Conservation (phyloP, 2,113 vertebrate species). For the Cyprinodon tularosa region DNA sequence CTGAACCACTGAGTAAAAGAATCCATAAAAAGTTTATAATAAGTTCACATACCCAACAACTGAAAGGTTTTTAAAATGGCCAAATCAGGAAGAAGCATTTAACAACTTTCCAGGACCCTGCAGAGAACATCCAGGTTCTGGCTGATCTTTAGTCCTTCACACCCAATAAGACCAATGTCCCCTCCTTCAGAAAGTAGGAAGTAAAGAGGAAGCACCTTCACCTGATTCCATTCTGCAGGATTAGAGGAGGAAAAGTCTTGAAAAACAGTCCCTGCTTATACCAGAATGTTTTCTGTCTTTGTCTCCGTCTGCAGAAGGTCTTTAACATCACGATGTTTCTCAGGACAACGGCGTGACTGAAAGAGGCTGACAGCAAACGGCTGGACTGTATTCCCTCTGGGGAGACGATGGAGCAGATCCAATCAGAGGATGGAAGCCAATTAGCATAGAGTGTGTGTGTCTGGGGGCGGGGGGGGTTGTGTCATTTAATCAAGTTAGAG, state of each 20-base stretch:
- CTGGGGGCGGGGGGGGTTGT: constrained; percentile 24
- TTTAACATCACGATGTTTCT: background rate
- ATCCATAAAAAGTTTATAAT: no score
- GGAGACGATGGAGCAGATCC: constrained; percentile 19
- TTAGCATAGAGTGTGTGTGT: constrained; percentile 43
- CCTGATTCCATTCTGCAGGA: background rate
- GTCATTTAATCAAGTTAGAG: constrained; percentile 68
- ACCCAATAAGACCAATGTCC: no score
- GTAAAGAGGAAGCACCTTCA: background rate
- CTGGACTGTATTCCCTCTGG: constrained; percentile 28
- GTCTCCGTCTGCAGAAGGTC: background rate
- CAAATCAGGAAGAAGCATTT: no score
- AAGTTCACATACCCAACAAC: no score
- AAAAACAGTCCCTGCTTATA: background rate
- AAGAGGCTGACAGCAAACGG: constrained; percentile 26
- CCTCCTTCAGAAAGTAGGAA: no score
- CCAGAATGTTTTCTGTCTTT: background rate
- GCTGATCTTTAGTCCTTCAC: no score
- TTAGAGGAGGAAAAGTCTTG: background rate
- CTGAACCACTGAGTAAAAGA: no score
- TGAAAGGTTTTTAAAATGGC: no score
- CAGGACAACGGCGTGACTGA: constrained; percentile 6
- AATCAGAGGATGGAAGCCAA: constrained; percentile 57
- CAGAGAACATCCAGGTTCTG: no score
- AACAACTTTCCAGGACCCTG: no score